Conservation (phyloP, 2,888 invertebrate genomes). For the Galerucella pusilla region DNA sequence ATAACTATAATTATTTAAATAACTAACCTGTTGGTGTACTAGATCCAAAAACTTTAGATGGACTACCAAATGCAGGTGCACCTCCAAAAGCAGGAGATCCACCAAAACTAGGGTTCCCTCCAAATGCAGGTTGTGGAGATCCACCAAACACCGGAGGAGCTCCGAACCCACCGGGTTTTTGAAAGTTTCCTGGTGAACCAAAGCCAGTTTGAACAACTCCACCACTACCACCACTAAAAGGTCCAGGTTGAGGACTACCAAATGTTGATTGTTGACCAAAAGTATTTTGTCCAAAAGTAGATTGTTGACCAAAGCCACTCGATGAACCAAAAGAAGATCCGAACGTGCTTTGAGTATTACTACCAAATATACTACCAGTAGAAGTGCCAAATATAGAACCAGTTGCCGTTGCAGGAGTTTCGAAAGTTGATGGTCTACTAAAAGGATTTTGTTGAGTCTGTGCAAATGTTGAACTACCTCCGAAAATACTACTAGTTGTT, state of each 20-base stretch:
- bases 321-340: conserved; percentile 46
- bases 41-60: conserved; percentile 62
- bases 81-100: conserved; percentile 60
- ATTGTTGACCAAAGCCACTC: conserved; percentile 49
- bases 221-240: conserved; percentile 60
- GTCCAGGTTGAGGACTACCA: conserved; percentile 53
- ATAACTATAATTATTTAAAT: background rate
- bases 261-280: conserved; percentile 50
- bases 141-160: conserved; percentile 61
- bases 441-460: conserved; percentile 46
- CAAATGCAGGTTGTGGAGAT: conserved; percentile 62
- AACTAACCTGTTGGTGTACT: conserved; percentile 42
- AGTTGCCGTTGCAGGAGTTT: conserved; percentile 38
- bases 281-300: conserved; percentile 55
- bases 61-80: conserved; percentile 62
- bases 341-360: conserved; percentile 36
- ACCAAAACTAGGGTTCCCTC: conserved; percentile 66
- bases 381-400: conserved; percentile 44
- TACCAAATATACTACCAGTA: conserved; percentile 40
- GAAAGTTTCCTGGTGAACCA: conserved; percentile 58
- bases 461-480: conserved; percentile 43
- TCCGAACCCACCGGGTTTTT: conserved; percentile 59
- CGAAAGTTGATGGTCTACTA: conserved; percentile 40
- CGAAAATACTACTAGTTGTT: conserved; percentile 49
- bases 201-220: conserved; percentile 64